These are phyloP conservation scores for Vultur gryphus DNA, from an alignment of 2,797 vertebrate species.

Conservation along the genomic window DNA sequence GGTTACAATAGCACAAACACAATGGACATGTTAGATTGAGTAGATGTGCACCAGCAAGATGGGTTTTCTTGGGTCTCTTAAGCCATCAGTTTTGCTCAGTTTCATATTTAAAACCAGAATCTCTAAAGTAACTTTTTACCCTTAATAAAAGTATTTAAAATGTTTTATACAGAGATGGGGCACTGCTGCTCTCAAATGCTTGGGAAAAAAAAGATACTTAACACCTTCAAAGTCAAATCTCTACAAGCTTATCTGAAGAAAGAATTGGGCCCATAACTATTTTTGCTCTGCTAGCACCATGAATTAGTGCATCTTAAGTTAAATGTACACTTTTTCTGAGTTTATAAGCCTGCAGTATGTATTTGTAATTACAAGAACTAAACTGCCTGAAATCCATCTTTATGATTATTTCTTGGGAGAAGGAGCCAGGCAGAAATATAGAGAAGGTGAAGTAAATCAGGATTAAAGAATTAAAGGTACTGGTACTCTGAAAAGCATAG, in stretches of 20 bases:
- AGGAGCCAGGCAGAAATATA: neutral
- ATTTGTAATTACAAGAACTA: neutral
- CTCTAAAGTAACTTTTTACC: neutral
- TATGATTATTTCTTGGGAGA: neutral
- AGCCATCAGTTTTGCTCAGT: neutral
- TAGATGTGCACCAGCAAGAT: neutral
- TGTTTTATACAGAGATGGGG: neutral
- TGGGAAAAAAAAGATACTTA: neutral
- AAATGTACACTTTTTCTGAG: neutral
- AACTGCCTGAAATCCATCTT: neutral
- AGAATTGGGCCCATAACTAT: neutral
- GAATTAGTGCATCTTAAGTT: neutral
- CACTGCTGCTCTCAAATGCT: neutral
- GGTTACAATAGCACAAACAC: constrained; percentile 21
- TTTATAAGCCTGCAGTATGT: neutral
- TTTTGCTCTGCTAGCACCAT: neutral
- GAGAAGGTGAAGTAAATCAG: neutral
- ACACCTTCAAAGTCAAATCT: neutral
- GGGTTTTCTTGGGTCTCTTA: neutral
- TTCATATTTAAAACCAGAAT: neutral
- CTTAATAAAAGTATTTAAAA: neutral
- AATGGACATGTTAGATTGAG: neutral
- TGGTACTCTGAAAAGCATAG: neutral
- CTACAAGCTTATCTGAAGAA: neutral
- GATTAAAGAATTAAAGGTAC: neutral